Evolutionary conservation across 2,888 invertebrate genomes (phyloP).

Genomic region (Suillia variegata): DNA sequence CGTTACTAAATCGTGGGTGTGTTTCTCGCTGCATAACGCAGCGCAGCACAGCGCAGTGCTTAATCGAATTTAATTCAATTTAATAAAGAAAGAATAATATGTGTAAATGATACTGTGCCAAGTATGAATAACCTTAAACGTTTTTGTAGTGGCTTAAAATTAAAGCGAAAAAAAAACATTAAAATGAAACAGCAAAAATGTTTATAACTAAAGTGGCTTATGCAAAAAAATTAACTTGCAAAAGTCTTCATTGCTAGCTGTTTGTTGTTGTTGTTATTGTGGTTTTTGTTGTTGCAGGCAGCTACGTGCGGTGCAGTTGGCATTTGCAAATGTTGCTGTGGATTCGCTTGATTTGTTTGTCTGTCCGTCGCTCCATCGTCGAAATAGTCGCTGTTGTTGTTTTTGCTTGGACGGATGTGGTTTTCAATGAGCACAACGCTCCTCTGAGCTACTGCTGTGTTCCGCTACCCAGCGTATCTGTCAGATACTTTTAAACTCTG

Average conservation of each 20-base stretch:
- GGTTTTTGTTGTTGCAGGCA: neutral
- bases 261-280: constrained; percentile 7
- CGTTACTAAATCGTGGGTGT: neutral
- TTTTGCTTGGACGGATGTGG: neutral
- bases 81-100: too few relatives aligned
- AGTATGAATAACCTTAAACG: too few relatives aligned
- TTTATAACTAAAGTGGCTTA: neutral
- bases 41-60: too few relatives aligned
- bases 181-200: too few relatives aligned
- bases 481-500: neutral
- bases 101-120: too few relatives aligned
- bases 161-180: too few relatives aligned
- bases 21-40: too few relatives aligned
- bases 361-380: too few relatives aligned
- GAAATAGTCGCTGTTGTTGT: neutral
- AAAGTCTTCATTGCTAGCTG: neutral
- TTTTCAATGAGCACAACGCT: neutral
- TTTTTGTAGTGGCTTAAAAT: too few relatives aligned
- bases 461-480: neutral
- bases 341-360: neutral
- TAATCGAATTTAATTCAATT: too few relatives aligned
- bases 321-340: neutral
- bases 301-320: neutral
- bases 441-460: neutral
- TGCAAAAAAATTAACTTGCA: neutral